Percentiles rank a stretch among this genome's conserved stretches.
phyloP scores from a whole-genome alignment of 1,140 invertebrate species.

The Acromyrmex heyeri region DNA sequence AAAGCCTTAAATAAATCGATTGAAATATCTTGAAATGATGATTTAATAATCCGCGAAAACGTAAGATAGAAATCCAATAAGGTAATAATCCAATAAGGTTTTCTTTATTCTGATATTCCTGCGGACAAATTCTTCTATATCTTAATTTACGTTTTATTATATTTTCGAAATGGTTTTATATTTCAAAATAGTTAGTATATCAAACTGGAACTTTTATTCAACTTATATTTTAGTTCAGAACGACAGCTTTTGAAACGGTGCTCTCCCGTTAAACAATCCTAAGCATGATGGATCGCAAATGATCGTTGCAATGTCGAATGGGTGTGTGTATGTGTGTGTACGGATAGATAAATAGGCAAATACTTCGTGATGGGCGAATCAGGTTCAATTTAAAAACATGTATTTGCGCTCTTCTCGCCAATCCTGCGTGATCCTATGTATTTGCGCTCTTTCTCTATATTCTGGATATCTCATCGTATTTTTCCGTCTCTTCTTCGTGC shows the following conservation, averaged over 20 bases:
- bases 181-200: neutral
- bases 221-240: neutral
- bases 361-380: constrained; percentile 11
- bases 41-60: neutral
- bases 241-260: neutral
- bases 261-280: constrained; percentile 62
- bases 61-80: neutral
- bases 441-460: neutral
- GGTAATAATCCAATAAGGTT: neutral
- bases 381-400: neutral
- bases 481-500: neutral
- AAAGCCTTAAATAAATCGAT: neutral
- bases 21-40: neutral
- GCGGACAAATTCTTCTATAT: neutral
- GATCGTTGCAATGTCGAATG: constrained; percentile 11
- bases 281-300: constrained; percentile 35
- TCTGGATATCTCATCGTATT: neutral
- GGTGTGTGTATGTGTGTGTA: too few species aligned
- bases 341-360: neutral
- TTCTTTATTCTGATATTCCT: neutral
- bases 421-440: neutral
- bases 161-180: neutral
- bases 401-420: neutral
- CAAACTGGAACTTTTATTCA: constrained; percentile 25
- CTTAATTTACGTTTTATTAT: neutral